Conservation (phyloP, 2,888 invertebrate genomes). For the Orchesellides sinensis region DNA sequence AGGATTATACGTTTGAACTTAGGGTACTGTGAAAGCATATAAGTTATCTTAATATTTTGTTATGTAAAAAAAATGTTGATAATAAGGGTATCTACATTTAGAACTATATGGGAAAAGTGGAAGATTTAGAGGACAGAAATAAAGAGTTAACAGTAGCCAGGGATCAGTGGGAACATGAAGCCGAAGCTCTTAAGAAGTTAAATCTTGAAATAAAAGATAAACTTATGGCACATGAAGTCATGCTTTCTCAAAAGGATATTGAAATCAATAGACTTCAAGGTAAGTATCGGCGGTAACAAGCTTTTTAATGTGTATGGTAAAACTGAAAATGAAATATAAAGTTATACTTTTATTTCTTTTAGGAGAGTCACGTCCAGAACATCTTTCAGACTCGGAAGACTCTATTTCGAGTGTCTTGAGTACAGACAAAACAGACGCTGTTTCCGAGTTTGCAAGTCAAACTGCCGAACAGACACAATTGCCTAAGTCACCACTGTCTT, state of each 20-base stretch:
- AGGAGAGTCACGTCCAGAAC: not conserved
- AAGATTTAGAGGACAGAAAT: constrained; percentile 46
- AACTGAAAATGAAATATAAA: not conserved
- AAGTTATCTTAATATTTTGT: too few species aligned
- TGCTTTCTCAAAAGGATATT: constrained; percentile 21
- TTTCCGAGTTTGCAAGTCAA: constrained; percentile 43
- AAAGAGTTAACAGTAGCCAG: constrained; percentile 34
- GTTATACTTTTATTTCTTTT: not conserved
- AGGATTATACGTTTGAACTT: constrained; percentile 67
- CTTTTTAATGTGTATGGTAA: not conserved
- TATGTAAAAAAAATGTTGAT: not conserved
- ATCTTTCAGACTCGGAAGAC: constrained; percentile 7
- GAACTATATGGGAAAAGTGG: constrained; percentile 48
- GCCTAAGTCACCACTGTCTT: constrained; percentile 26
- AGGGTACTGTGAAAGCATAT: too few species aligned
- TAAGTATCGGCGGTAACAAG: not conserved
- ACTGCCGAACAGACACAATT: constrained; percentile 39
- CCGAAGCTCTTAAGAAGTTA: constrained; percentile 39
- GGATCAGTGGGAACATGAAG: constrained; percentile 43
- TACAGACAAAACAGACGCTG: constrained; percentile 22
- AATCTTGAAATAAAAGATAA: constrained; percentile 49
- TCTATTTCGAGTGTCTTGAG: constrained; percentile 42
- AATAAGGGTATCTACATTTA: not conserved
- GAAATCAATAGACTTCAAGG: constrained; percentile 41
- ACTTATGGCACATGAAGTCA: constrained; percentile 31